Evolutionary conservation across 2,888 invertebrate species (phyloP).

Genomic region (Gari tellinella): DNA sequence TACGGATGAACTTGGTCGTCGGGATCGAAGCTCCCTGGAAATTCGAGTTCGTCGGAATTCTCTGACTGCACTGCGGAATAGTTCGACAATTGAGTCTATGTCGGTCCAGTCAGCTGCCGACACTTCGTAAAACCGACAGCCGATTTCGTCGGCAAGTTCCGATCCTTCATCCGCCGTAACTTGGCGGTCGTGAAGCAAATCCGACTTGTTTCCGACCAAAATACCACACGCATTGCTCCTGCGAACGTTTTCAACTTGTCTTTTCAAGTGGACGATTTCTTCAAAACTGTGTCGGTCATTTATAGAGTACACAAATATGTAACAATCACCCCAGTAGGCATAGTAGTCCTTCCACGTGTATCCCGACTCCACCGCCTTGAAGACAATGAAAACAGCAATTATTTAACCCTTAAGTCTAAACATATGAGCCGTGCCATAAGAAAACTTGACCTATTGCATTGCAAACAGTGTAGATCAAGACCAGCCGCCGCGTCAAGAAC

Average conservation of each 20-base stretch:
- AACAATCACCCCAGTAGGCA: conserved; percentile 81
- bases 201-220: conserved; percentile 80
- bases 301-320: conserved; percentile 81
- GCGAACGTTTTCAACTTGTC: conserved; percentile 72
- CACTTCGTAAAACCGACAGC: conserved; percentile 80
- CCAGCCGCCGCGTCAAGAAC: too few relatives aligned
- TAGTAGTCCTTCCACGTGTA: conserved; percentile 76
- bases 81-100: conserved; percentile 70
- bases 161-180: conserved; percentile 76
- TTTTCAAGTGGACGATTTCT: conserved; percentile 71
- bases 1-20: conserved; percentile 79
- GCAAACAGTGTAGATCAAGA: too few relatives aligned
- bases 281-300: conserved; percentile 79
- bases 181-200: conserved; percentile 78
- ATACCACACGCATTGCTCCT: conserved; percentile 69
- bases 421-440: too few relatives aligned
- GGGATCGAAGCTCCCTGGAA: conserved; percentile 69
- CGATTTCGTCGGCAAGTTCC: conserved; percentile 78
- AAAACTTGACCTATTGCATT: too few relatives aligned
- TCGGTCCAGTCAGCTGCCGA: conserved; percentile 82
- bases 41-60: conserved; percentile 72
- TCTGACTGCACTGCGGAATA: conserved; percentile 80
- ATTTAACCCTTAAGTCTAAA: conserved; percentile 12
- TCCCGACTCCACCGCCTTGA: neutral
- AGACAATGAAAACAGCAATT: conserved; percentile 9